These are phyloP conservation scores for Gulo gulo DNA, from an alignment of 2,113 vertebrate species.

Conservation along the genomic window DNA sequence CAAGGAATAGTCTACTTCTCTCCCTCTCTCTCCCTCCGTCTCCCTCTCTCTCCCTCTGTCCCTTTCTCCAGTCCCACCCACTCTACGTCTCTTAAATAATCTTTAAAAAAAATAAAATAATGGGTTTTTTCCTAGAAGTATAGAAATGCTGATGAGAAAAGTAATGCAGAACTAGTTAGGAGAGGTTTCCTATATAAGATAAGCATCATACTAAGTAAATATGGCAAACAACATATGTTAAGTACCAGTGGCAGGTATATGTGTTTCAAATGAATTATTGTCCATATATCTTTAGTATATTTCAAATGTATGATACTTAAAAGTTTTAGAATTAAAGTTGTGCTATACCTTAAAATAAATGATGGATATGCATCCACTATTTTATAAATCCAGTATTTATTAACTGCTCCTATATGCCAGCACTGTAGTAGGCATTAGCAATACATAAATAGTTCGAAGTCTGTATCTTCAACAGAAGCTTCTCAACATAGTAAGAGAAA, in stretches of 20 bases:
- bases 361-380: not conserved
- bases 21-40: not conserved
- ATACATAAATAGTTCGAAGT: not conserved
- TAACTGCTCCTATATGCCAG: not conserved
- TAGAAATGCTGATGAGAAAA: slow-evolving; percentile 16
- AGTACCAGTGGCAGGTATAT: not conserved
- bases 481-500: not conserved
- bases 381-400: not conserved
- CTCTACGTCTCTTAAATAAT: not conserved
- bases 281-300: not conserved
- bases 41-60: not conserved
- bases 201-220: not conserved
- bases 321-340: not conserved
- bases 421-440: not conserved
- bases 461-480: not conserved
- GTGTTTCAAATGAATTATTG: not conserved
- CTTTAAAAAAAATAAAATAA: too few relatives aligned
- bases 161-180: not conserved
- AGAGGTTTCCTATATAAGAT: not conserved
- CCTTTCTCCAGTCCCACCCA: not conserved
- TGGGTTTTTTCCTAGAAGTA: not conserved
- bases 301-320: not conserved
- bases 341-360: not conserved
- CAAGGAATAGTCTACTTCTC: not conserved
- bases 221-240: not conserved